Conservation (phyloP, 2,797 vertebrate genomes). For the Apogon talboti region DNA sequence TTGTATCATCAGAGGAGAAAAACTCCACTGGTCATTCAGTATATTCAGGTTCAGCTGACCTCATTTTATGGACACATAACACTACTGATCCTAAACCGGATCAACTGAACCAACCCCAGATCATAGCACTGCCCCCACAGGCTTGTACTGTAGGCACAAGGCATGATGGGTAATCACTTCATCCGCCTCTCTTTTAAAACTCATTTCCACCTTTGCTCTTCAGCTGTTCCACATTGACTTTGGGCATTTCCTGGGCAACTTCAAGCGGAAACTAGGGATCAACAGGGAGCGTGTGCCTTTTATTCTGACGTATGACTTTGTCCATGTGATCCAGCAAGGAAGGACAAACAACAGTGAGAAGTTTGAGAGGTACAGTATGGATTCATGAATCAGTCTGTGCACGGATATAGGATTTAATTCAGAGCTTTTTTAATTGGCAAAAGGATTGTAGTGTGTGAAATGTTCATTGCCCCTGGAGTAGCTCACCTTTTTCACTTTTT, state of each 20-base stretch:
- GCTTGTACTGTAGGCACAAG: too few relatives aligned
- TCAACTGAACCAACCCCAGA: too few relatives aligned
- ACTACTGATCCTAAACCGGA: too few relatives aligned
- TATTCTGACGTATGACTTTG: slow-evolving; percentile 97
- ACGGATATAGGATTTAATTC: slow-evolving; percentile 2
- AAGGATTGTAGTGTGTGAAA: neutral
- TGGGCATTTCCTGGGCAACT: slow-evolving; percentile 98
- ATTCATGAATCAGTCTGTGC: neutral
- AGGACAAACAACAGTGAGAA: slow-evolving; percentile 96
- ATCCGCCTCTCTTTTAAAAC: neutral
- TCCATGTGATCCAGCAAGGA: slow-evolving; percentile 98
- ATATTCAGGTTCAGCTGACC: too few relatives aligned
- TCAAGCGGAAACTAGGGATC: slow-evolving; percentile 98
- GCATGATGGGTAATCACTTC: too few relatives aligned
- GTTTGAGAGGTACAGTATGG: slow-evolving; percentile 90
- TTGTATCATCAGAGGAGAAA: too few relatives aligned
- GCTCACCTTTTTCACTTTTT: too few relatives aligned
- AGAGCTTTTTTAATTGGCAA: neutral
- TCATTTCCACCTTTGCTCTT: slow-evolving; percentile 32
- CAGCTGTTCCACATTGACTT: slow-evolving; percentile 99
- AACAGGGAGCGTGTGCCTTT: slow-evolving; percentile 98
- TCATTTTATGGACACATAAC: too few relatives aligned
- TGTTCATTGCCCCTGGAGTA: too few relatives aligned
- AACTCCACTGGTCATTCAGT: too few relatives aligned
- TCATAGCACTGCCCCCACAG: too few relatives aligned